A percentile compares a stretch with the other conserved stretches of the same genome.
Conservation (phyloP, 2,797 vertebrate species). For the Sebastes hopkinsi region DNA sequence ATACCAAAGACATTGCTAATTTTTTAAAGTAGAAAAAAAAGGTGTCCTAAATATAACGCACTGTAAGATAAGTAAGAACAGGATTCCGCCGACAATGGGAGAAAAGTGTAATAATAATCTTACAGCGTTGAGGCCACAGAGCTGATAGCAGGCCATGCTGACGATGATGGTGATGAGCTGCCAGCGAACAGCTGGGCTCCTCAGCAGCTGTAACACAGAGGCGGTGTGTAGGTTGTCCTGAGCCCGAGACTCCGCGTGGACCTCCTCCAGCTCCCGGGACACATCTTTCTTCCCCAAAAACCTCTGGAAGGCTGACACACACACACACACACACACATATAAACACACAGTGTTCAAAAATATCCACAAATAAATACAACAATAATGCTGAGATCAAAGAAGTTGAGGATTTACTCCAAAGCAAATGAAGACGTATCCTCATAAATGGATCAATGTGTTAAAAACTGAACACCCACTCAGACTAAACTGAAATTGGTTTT, state of each 20-base stretch:
- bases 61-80: background rate
- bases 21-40: background rate
- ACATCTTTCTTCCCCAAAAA: slow-evolving; percentile 91
- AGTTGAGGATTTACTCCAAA: background rate
- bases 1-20: too few species aligned
- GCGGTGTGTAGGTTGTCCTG: slow-evolving; percentile 80
- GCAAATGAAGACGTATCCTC: background rate
- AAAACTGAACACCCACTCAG: background rate
- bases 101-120: slow-evolving; percentile 58
- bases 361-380: background rate
- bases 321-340: slow-evolving; percentile 11
- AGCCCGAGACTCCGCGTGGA: slow-evolving; percentile 81
- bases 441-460: background rate
- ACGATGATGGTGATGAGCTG: slow-evolving; percentile 88
- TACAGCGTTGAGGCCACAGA: slow-evolving; percentile 94
- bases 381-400: slow-evolving; percentile 22
- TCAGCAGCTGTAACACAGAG: slow-evolving; percentile 84
- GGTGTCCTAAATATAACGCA: background rate
- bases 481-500: background rate
- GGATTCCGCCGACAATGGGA: background rate
- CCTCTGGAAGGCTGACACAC: slow-evolving; percentile 86
- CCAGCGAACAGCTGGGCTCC: slow-evolving; percentile 81
- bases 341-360: background rate
- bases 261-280: slow-evolving; percentile 88
- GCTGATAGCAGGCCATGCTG: slow-evolving; percentile 94